Evolutionary conservation across 2,888 invertebrate species (phyloP).

Genomic region (Yponomeuta plumbellus): DNA sequence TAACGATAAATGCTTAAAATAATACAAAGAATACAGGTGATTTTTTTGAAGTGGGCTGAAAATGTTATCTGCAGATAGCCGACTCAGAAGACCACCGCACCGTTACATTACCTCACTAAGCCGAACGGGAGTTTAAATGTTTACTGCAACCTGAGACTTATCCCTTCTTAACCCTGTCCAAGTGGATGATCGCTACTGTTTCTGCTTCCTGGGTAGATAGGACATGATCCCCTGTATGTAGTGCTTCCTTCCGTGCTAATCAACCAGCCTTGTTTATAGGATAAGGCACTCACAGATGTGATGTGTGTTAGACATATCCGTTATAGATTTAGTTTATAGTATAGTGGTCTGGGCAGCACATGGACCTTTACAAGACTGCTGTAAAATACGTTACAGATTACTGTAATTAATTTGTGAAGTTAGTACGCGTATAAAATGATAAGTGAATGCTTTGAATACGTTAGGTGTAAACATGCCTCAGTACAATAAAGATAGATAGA

Average conservation of each 20-base stretch:
- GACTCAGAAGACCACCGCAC: constrained; percentile 15
- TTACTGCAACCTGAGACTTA: constrained; percentile 45
- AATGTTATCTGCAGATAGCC: constrained; percentile 9
- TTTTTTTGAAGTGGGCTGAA: background rate
- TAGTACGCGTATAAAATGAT: too few species aligned
- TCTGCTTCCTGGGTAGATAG: constrained; percentile 63
- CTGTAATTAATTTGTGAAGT: too few species aligned
- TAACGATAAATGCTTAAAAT: constrained; percentile 20
- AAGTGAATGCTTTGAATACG: too few species aligned
- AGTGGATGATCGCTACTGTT: constrained; percentile 43
- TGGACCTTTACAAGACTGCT: background rate
- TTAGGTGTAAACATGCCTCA: too few species aligned
- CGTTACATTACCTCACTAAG: background rate
- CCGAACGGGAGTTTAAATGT: constrained; percentile 5
- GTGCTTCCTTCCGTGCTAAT: constrained; percentile 64
- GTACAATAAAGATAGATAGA: too few species aligned
- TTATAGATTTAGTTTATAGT: background rate
- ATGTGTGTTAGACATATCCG: background rate
- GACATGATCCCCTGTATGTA: constrained; percentile 50
- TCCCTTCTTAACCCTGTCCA: constrained; percentile 54
- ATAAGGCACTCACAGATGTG: constrained; percentile 56
- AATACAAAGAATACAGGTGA: constrained; percentile 25
- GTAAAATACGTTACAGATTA: too few species aligned
- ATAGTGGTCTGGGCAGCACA: too few species aligned
- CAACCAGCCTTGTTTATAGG: constrained; percentile 42